These are phyloP conservation scores for Lysandra coridon DNA, from an alignment of 2,888 invertebrate genomes.

Conservation along the genomic window DNA sequence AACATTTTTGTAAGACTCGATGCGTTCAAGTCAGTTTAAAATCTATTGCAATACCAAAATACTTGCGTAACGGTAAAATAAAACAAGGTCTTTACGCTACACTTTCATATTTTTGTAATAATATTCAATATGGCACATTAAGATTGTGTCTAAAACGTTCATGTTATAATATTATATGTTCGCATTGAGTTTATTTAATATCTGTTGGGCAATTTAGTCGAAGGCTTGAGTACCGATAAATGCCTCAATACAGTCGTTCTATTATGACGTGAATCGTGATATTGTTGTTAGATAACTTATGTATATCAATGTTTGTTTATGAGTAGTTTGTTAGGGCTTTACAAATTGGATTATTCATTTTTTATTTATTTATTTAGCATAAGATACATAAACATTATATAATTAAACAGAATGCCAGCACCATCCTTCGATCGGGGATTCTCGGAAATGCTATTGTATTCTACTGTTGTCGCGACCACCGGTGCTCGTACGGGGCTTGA, in stretches of 20 bases:
- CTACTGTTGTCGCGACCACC: too few species aligned
- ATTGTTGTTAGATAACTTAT: neutral
- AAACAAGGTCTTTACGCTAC: conserved; percentile 13
- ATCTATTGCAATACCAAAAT: conserved; percentile 18
- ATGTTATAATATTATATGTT: neutral
- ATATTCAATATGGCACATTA: neutral
- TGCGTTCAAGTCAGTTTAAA: neutral
- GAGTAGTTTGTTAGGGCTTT: neutral
- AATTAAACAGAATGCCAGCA: too few species aligned
- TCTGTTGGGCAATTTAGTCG: conserved; percentile 1
- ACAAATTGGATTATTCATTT: neutral
- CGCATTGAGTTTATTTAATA: conserved; percentile 5
- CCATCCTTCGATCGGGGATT: too few species aligned
- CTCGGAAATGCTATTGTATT: too few species aligned
- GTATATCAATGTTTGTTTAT: neutral
- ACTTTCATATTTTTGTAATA: conserved; percentile 16
- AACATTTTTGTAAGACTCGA: neutral
- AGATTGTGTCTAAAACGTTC: neutral
- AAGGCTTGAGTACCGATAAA: neutral
- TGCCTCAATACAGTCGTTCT: neutral
- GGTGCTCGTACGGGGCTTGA: too few species aligned
- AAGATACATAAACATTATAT: too few species aligned
- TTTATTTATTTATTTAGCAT: too few species aligned
- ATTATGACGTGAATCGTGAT: neutral
- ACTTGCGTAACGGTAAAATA: conserved; percentile 15